phyloP scores from a whole-genome alignment of 1,140 invertebrate genomes.

The Teleopsis dalmanni region DNA sequence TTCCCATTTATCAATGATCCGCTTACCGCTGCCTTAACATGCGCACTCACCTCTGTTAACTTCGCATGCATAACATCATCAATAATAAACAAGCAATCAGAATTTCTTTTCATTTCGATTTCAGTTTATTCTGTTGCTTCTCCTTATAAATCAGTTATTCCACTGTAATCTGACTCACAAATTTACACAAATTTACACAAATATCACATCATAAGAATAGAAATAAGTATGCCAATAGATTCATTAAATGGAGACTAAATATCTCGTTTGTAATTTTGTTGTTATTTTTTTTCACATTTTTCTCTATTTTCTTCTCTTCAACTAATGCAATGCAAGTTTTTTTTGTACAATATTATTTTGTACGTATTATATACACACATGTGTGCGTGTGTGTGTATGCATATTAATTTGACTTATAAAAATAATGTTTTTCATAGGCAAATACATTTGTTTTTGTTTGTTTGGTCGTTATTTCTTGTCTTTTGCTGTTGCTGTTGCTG shows the following conservation, averaged over 20 bases:
- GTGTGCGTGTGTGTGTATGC: background rate
- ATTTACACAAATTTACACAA: background rate
- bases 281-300: too few species aligned
- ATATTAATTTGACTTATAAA: too few species aligned
- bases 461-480: conserved; percentile 7
- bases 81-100: too few species aligned
- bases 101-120: background rate
- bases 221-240: too few species aligned
- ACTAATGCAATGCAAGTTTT: background rate
- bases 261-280: too few species aligned
- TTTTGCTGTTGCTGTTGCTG: background rate
- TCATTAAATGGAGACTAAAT: too few species aligned
- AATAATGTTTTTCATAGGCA: too few species aligned
- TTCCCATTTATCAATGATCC: too few species aligned
- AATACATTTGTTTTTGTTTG: conserved; percentile 14
- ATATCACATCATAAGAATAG: background rate
- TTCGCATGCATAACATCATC: too few species aligned
- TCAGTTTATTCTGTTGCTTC: background rate
- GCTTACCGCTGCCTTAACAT: too few species aligned
- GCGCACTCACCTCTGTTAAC: too few species aligned
- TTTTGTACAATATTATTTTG: background rate
- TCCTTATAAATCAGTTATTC: background rate
- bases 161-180: background rate
- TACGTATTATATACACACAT: background rate
- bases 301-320: too few species aligned